Percentiles rank a stretch among this genome's conserved stretches.
These are phyloP conservation scores for Bettongia penicillata DNA, from an alignment of 2,113 vertebrate genomes.

Conservation along the genomic window DNA sequence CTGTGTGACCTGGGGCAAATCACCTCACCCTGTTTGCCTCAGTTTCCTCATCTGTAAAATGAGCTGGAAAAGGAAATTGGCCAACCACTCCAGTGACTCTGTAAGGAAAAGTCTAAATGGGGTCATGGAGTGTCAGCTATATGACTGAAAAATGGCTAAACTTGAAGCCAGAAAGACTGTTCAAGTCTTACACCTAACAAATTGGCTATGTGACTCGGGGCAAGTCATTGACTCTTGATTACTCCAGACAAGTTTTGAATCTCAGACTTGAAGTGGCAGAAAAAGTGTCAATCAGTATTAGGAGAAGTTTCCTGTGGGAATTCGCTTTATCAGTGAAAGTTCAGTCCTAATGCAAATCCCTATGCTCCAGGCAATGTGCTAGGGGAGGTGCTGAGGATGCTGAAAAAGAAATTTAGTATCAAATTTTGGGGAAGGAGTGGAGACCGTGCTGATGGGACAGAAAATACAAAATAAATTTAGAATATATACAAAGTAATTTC, in stretches of 20 bases:
- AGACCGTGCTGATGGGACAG: not conserved
- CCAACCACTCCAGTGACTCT: too few species aligned
- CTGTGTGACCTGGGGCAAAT: not conserved
- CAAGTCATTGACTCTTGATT: not conserved
- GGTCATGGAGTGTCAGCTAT: too few species aligned
- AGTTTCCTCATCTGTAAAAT: not conserved
- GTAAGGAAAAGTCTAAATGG: not conserved
- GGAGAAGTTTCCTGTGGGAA: not conserved
- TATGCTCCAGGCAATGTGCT: not conserved
- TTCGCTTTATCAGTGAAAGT: not conserved
- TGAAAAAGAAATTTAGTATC: not conserved
- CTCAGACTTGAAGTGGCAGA: not conserved
- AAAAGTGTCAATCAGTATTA: not conserved
- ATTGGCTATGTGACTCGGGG: not conserved
- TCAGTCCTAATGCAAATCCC: not conserved
- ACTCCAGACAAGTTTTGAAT: not conserved
- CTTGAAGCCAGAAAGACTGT: not conserved
- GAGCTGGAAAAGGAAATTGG: too few species aligned
- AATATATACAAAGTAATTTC: not conserved
- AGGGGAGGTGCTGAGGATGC: not conserved
- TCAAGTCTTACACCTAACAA: not conserved
- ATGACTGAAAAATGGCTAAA: too few species aligned
- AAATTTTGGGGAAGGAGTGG: not conserved
- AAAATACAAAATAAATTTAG: not conserved
- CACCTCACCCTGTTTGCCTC: not conserved